These are phyloP conservation scores for Cebus imitator DNA, from an alignment of 2,113 vertebrate species.

Conservation along the genomic window DNA sequence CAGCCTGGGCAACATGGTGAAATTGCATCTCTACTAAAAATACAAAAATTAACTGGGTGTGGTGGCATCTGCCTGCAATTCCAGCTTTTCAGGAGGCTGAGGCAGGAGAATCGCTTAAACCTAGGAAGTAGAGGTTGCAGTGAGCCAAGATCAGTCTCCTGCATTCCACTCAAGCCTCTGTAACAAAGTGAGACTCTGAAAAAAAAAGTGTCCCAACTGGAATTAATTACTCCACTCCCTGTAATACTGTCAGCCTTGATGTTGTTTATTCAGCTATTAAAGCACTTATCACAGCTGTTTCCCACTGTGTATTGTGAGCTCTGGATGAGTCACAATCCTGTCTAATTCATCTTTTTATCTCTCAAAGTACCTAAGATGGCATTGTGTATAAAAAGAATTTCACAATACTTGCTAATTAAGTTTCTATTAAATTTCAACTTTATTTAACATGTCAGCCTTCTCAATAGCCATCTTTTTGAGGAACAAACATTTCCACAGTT, in stretches of 20 bases:
- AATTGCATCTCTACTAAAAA: too few relatives aligned
- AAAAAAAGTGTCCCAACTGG: not conserved
- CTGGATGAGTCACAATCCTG: not conserved
- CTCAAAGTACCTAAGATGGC: not conserved
- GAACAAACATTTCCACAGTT: constrained; percentile 18
- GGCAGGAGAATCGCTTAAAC: too few relatives aligned
- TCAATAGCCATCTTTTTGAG: not conserved
- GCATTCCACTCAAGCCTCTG: too few relatives aligned
- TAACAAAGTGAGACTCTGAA: too few relatives aligned
- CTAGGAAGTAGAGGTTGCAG: too few relatives aligned
- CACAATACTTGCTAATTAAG: constrained; percentile 33
- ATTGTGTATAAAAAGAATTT: constrained; percentile 29
- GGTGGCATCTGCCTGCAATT: too few relatives aligned
- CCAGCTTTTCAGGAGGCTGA: too few relatives aligned
- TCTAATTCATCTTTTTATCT: constrained; percentile 11
- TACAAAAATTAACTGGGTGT: too few relatives aligned
- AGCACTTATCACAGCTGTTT: not conserved
- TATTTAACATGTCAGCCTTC: not conserved
- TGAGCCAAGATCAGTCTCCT: too few relatives aligned
- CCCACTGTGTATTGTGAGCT: not conserved
- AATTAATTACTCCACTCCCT: not conserved
- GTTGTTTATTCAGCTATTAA: not conserved
- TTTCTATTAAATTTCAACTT: constrained; percentile 42
- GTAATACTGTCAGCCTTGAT: not conserved
- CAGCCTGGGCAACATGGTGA: too few relatives aligned